Evolutionary conservation across 2,113 vertebrate species (phyloP), one percentile per base, ranked within the genome.

Genomic region (Aptenodytes patagonicus): DNA sequence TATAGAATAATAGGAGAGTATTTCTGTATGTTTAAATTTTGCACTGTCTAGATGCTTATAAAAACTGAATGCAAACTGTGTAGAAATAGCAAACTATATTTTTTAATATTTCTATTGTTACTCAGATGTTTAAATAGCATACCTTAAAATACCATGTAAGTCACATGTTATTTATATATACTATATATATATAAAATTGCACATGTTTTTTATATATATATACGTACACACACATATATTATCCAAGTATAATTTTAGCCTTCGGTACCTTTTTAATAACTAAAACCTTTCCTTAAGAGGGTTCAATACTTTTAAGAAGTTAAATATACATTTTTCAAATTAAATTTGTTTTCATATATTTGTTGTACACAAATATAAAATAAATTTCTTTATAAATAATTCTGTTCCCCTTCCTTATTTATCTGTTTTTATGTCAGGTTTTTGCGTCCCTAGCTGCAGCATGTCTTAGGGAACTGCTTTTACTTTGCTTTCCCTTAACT

Each of bases 361-460:
- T 98, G 94, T 98, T 97, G 96, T 97, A 98, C 97, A 92, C 94
- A 96, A 96, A 97, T 97, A 97, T 71, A 80, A 95, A 98, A 98
- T 98, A 98, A 98, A 97, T 95, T 95, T 95, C 97, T 98, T 98
- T 98, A 95, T 98, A 97, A 96, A 97, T 96, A 96, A n/a, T 75
- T 90, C 42, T 81, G 51, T 83, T 96, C 71, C 90, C 28, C 70
- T 86, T 96, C 66, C 42, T 92, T 79, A 72, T 51, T 76, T 66
- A 4, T 46, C 22, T 93, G 26, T 4, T 34, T 93, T 93, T 89
- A 12, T 42, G 38, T 52, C 36, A 78, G 10, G 5, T 82, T 70
- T 82, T 34, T 46, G 42, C 3, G 3, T 57, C 54, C 9, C 28
- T 89, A 36, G 10, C 38, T 73, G 51, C 68, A 26, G 64, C 52